Evolutionary conservation across 64 coral and sea anemone species (phyloP).

Genomic region (Stichodactyla helianthus): DNA sequence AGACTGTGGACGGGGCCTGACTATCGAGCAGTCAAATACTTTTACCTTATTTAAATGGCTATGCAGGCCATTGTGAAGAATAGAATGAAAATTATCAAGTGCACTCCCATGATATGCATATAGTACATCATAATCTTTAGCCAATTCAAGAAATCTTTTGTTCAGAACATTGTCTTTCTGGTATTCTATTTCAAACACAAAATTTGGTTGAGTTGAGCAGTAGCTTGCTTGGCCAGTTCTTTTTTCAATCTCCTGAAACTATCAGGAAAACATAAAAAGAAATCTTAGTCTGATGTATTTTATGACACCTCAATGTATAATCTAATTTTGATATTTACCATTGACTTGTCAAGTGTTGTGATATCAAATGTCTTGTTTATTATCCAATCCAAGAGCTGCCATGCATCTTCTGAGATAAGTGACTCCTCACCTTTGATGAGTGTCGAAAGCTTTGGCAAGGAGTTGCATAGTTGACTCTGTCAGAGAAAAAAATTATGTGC

Average conservation of each 20-base stretch:
- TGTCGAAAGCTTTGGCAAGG: conserved; percentile 54
- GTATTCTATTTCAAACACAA: conserved; percentile 96
- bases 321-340: neutral
- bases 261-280: neutral
- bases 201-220: conserved; percentile 52
- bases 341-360: conserved; percentile 49
- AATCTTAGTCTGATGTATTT: neutral
- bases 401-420: conserved; percentile 55
- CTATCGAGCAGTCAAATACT: neutral
- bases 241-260: conserved; percentile 88
- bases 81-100: conserved; percentile 94
- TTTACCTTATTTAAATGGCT: conserved; percentile 88
- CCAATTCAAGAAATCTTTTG: conserved; percentile 69
- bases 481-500: neutral
- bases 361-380: conserved; percentile 61
- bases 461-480: conserved; percentile 53
- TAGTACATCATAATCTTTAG: conserved; percentile 49
- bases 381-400: conserved; percentile 82
- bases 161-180: conserved; percentile 55
- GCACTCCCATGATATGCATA: conserved; percentile 96
- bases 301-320: neutral
- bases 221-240: conserved; percentile 89
- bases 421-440: conserved; percentile 48
- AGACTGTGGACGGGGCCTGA: no score
- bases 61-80: conserved; percentile 95